Percentiles rank a stretch among this genome's conserved stretches.
Evolutionary conservation across 2,113 vertebrate genomes (phyloP).

Genomic region (Passer montanus): DNA sequence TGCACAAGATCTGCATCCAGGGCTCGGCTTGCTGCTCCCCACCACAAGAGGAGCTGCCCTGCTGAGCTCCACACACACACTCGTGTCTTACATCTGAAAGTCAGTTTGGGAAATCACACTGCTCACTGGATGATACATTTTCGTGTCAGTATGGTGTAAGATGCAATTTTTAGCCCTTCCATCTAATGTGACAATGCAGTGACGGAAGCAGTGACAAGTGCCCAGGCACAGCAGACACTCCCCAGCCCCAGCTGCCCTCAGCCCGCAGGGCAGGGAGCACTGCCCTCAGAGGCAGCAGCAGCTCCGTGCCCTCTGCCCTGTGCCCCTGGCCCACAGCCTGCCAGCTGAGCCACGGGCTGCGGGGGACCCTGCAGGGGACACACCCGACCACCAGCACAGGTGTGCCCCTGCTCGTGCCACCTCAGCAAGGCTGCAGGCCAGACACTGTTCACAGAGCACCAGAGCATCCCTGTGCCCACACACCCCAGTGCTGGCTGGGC

Average conservation of each 20-base stretch:
- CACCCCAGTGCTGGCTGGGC: not conserved
- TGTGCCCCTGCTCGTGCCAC: rapidly evolving
- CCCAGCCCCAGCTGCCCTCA: not conserved
- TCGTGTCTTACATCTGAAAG: not conserved
- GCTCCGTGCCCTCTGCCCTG: rapidly evolving
- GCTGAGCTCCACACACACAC: not conserved
- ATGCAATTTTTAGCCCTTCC: not conserved
- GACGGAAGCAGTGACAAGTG: not conserved
- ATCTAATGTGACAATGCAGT: not conserved
- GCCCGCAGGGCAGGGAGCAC: not conserved
- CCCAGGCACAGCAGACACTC: not conserved
- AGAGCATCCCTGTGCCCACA: too few species aligned
- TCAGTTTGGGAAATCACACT: not conserved
- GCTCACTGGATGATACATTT: not conserved
- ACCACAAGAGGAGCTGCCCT: not conserved
- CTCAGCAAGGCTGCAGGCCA: not conserved
- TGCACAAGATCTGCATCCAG: not conserved
- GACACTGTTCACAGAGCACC: too few species aligned
- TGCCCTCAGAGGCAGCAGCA: not conserved
- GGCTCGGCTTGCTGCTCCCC: not conserved
- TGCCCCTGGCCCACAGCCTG: rapidly evolving
- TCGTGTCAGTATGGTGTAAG: not conserved
- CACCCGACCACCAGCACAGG: rapidly evolving
- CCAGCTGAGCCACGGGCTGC: not conserved
- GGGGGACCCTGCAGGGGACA: not conserved